Evolutionary conservation across 2,797 vertebrate genomes (phyloP), one percentile per base, ranked within the genome.

Genomic region (Enteromius treurensis): DNA sequence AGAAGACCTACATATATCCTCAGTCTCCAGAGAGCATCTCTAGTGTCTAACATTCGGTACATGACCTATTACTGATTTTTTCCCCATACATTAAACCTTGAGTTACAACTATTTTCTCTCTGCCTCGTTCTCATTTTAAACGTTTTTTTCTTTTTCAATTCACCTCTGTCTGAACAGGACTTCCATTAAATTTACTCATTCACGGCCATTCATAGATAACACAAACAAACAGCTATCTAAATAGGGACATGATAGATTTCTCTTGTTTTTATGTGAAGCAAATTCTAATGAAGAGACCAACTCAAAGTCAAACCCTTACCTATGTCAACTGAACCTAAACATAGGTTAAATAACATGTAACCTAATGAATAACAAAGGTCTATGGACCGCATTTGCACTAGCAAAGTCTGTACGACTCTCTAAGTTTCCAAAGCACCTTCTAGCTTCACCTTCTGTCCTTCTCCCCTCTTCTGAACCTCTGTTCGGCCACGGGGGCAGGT

Each of bases 31-130:
- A 83, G 86, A 82, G 17, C 37, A 23, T 78, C 68, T 84, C 84
- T 9, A 34, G 78, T 58, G 32, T 49, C 77, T 77, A 58, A 75
- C 78, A 75, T 84, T 81, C 75, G 65, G 60, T 85, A 70, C 77
- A 81, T 74, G 81, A 74, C 55, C 82, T 85, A 85, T 84, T 94
- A 92, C 90, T 90, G 65, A 89, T 90, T 93, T 91, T 92, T 90
- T 87, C 89, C 88, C 89, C 88, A 83, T 85, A 91, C 91, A 94
- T 94, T 93, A 94, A 87, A 88, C 73, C 89, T 87, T 91, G 90
- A 92, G 92, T 91, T 91, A 90, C 92, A 92, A 93, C 91, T 90
- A 90, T 86, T 89, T 87, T 85, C 85, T 83, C 85, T 85, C 85
- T 55, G 47, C 42, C 29, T 76, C 29, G 15, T 67, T 76, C 68